Percentiles rank a stretch among this genome's conserved stretches.
Evolutionary conservation across 2,888 invertebrate genomes (phyloP).

Genomic region (Dysmachus trigonus): DNA sequence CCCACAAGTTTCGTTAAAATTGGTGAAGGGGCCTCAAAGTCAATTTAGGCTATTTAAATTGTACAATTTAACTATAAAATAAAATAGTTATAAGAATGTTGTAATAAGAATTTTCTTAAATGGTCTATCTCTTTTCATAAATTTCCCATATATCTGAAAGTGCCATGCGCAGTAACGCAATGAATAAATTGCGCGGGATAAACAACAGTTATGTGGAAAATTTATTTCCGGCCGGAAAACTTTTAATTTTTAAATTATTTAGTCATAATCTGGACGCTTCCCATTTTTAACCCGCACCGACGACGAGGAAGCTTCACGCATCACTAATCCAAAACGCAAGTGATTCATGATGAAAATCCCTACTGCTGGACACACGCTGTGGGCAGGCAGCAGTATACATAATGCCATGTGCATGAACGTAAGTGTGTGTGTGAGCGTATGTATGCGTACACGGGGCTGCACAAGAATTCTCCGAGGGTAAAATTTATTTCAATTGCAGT

Average conservation of each 20-base stretch:
- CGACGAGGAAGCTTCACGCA: neutral
- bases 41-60: too few species aligned
- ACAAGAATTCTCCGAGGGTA: conserved; percentile 11
- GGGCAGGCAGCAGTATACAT: neutral
- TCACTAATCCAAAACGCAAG: conserved; percentile 27
- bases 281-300: neutral
- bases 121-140: neutral
- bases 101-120: neutral
- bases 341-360: conserved; percentile 20
- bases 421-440: neutral
- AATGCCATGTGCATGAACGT: neutral
- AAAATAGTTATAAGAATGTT: too few species aligned
- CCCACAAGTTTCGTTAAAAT: too few species aligned
- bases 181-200: neutral
- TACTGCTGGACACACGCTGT: neutral
- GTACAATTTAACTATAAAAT: too few species aligned
- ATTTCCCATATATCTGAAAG: neutral
- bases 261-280: neutral
- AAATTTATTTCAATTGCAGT: neutral
- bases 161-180: neutral
- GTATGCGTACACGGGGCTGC: neutral
- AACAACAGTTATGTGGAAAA: neutral
- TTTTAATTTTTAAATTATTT: neutral
- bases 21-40: too few species aligned
- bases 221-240: conserved; percentile 13